Conservation (phyloP, 1,140 invertebrate species). For the Rhopalosiphum maidis region DNA sequence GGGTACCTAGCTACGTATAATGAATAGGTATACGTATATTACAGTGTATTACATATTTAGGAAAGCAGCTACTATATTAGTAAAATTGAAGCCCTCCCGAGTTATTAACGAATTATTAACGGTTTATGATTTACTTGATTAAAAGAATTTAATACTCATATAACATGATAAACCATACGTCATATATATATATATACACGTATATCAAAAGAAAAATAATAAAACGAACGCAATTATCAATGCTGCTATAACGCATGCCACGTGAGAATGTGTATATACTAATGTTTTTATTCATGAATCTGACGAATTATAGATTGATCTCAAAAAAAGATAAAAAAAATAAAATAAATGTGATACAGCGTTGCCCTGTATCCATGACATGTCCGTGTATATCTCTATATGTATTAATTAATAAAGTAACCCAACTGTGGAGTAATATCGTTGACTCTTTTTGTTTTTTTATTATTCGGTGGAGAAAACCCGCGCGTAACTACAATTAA, state of each 20-base stretch:
- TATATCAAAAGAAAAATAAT: not conserved
- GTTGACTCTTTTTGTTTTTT: not conserved
- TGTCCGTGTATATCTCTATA: not conserved
- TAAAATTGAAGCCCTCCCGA: not conserved
- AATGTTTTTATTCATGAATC: not conserved
- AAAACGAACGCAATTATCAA: not conserved
- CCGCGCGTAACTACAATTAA: not conserved
- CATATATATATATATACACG: not conserved
- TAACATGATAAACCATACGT: not conserved
- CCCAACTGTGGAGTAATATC: not conserved
- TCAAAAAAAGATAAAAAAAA: not conserved
- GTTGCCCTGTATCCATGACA: not conserved
- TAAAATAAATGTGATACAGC: not conserved
- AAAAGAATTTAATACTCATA: not conserved
- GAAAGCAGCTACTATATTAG: not conserved
- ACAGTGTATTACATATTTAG: constrained; percentile 2
- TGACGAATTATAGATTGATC: not conserved
- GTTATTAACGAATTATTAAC: constrained; percentile 22
- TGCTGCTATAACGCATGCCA: not conserved
- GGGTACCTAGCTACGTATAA: not conserved
- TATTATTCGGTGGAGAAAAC: not conserved
- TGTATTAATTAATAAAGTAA: not conserved
- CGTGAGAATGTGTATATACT: not conserved
- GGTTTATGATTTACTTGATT: constrained; percentile 30
- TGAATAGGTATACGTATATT: not conserved